Conservation (phyloP, 2,113 vertebrate genomes). For the Barbus barbus region DNA sequence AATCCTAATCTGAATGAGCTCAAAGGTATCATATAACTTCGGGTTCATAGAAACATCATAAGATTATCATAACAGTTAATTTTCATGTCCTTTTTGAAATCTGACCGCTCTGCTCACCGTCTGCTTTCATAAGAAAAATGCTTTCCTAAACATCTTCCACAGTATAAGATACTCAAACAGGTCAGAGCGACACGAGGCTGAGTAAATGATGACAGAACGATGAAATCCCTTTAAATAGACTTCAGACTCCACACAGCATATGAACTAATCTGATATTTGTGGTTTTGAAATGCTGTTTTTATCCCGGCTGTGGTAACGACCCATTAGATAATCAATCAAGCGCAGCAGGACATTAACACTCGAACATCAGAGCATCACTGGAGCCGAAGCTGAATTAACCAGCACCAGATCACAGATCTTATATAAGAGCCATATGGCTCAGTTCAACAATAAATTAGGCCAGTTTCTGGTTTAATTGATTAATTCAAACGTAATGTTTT, state of each 20-base stretch:
- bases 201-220: background rate
- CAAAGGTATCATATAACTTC: background rate
- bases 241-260: background rate
- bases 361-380: background rate
- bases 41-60: too few species aligned
- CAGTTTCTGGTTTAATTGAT: too few species aligned
- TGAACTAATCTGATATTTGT: constrained; percentile 10
- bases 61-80: too few species aligned
- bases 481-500: too few species aligned
- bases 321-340: constrained; percentile 27
- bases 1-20: background rate
- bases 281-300: constrained; percentile 31
- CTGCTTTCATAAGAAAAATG: background rate
- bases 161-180: too few species aligned
- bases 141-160: background rate
- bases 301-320: background rate
- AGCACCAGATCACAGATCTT: background rate
- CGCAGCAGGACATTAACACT: constrained; percentile 44
- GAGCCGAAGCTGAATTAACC: background rate
- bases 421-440: background rate
- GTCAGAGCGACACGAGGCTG: background rate
- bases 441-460: background rate
- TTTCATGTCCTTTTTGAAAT: background rate
- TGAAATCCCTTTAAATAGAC: too few species aligned
- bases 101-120: background rate